Conservation (phyloP, 1,140 invertebrate genomes). For the Elysia chlorotica region DNA sequence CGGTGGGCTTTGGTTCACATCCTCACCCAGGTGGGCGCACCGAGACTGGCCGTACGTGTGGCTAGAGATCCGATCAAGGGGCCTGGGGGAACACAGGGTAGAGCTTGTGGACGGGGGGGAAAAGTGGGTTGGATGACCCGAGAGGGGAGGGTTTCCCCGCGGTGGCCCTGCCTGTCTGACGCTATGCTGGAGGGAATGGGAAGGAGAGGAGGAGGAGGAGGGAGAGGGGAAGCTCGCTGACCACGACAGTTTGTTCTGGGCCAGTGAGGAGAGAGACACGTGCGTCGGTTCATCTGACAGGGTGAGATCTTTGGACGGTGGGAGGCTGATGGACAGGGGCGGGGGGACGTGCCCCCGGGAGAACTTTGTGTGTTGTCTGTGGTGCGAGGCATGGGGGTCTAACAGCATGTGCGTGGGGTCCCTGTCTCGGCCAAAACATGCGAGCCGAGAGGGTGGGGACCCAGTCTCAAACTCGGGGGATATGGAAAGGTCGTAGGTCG, state of each 20-base stretch:
- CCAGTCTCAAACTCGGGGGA: constrained; percentile 1
- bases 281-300: constrained; percentile 16
- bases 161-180: neutral
- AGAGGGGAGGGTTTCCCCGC: constrained; percentile 28
- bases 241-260: constrained; percentile 14
- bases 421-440: too few species aligned
- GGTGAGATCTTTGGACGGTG: neutral
- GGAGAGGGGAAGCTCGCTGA: constrained; percentile 21
- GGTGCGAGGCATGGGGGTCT: constrained; percentile 6
- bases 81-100: constrained; percentile 4
- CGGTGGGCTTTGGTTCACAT: constrained; percentile 53
- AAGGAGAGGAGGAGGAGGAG: constrained; percentile 29
- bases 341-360: too few species aligned
- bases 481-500: constrained; percentile 12
- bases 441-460: too few species aligned
- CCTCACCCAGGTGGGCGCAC: constrained; percentile 46
- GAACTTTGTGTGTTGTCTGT: too few species aligned
- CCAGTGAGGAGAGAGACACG: constrained; percentile 13
- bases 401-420: constrained; percentile 22
- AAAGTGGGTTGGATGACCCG: constrained; percentile 8
- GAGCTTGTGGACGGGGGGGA: neutral
- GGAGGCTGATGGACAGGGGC: constrained; percentile 1
- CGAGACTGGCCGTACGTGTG: neutral
- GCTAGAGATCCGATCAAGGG: neutral
- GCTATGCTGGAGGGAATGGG: constrained; percentile 6